Evolutionary conservation across 1,140 invertebrate species (phyloP).

Genomic region (Brachionus koreanus): DNA sequence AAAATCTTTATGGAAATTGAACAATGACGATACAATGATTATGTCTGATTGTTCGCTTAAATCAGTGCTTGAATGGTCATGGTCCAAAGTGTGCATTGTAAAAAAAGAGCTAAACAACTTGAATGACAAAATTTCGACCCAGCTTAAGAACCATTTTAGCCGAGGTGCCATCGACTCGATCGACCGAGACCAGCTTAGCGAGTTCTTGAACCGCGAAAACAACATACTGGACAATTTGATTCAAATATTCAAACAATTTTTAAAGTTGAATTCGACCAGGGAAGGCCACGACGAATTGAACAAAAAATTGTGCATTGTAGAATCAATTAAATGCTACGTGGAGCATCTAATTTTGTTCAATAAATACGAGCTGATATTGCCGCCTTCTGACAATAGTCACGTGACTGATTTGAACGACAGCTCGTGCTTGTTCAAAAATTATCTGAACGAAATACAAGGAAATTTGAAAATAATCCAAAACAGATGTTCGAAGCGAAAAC

Average conservation of each 20-base stretch:
- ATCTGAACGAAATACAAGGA: not conserved
- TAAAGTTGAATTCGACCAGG: not conserved
- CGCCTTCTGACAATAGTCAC: not conserved
- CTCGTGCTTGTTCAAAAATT: not conserved
- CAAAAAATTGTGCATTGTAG: conserved; percentile 1
- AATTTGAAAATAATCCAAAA: conserved; percentile 11
- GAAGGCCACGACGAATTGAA: not conserved
- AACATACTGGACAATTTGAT: conserved; percentile 24
- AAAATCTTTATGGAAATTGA: conserved; percentile 14
- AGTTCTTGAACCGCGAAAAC: conserved; percentile 16
- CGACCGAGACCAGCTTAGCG: not conserved
- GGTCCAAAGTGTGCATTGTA: not conserved
- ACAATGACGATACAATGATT: not conserved
- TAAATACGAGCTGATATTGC: not conserved
- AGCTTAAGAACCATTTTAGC: not conserved
- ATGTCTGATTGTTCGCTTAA: not conserved
- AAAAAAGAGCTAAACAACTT: conserved; percentile 19
- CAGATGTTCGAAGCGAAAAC: not conserved
- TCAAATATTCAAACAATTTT: conserved; percentile 20
- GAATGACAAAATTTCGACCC: not conserved
- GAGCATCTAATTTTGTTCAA: conserved; percentile 24
- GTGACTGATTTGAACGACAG: not conserved
- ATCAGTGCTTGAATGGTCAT: conserved; percentile 7
- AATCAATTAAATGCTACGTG: not conserved
- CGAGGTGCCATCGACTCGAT: not conserved